Percentiles rank a stretch among this genome's conserved stretches.
Evolutionary conservation across 2,113 vertebrate species (phyloP).

Genomic region (Crotalus tigris): DNA sequence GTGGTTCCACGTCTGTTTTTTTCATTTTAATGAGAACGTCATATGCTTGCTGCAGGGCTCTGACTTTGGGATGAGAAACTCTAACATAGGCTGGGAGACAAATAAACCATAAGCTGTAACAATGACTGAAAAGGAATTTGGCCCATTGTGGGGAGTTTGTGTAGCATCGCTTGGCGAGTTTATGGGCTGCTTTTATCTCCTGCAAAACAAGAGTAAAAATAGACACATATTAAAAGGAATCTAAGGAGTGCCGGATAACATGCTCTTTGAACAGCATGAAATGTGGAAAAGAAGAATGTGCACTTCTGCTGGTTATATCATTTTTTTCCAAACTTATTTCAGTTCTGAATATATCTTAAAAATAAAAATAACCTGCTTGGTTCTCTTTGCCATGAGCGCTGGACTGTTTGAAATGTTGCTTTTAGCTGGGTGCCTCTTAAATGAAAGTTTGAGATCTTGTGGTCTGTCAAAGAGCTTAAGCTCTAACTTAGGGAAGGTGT

Average conservation of each 20-base stretch:
- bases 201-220: constrained; percentile 60
- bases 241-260: background rate
- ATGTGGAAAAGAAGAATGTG: background rate
- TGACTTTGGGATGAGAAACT: constrained; percentile 83
- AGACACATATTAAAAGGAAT: background rate
- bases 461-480: constrained; percentile 89
- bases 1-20: constrained; percentile 86
- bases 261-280: background rate
- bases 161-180: constrained; percentile 86
- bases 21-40: constrained; percentile 91
- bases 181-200: constrained; percentile 96
- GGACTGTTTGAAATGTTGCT: constrained; percentile 86
- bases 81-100: constrained; percentile 88
- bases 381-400: constrained; percentile 93
- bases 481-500: constrained; percentile 85
- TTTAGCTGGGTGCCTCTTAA: constrained; percentile 77
- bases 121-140: constrained; percentile 92
- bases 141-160: constrained; percentile 87
- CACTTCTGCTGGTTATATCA: background rate
- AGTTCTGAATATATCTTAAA: background rate
- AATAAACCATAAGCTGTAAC: constrained; percentile 98
- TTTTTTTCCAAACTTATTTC: background rate
- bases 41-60: constrained; percentile 91
- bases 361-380: constrained; percentile 84
- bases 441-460: constrained; percentile 77